Evolutionary conservation across 2,888 invertebrate species (phyloP), one percentile per base, ranked within the genome.

Genomic region (Xylophagus ater): DNA sequence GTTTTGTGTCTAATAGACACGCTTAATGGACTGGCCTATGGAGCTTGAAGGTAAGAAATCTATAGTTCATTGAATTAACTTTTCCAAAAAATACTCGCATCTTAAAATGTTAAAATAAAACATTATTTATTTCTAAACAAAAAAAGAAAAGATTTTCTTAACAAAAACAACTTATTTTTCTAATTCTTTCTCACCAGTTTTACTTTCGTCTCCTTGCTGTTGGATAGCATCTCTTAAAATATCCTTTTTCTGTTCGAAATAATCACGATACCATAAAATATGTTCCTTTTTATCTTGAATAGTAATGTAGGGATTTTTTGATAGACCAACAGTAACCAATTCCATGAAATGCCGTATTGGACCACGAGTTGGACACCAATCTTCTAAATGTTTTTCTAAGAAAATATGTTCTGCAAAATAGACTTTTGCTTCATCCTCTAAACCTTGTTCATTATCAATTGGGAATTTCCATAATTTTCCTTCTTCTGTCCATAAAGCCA

Each of bases 311-410:
- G 90, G 81, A 68, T 97, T 98, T 63, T 93, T 93, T 0, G 93
- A 90, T 1, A 98, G 70, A 4, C 96, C 97, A 0, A 83, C 76
- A 50, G 86, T 83, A 1, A 97, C 94, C 5, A 97, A 69, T 56
- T 98, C 94, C 97, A 98, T 97, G 60, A 93, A 98, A 62, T 96
- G 89, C 6, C 92, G 73, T 47, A 98, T 71, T 0, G 97, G 96
- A 0, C 96, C 97, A 50, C 72, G 77, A 31, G 68, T 72, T 0
- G 97, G 96, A 58, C 97, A 96, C 85, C 90, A 90, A 1, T 72
- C 76, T 52, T 84, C 80, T 12, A 97, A 68, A 57, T 87, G 79
- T 12, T 76, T 69, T 45, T 96, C 94, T 9, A 97, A 67, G 63
- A 98, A 94, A 18, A 98, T 75, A 59, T 98, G 98, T 49, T 97